Percentiles rank a stretch among this genome's conserved stretches.
Evolutionary conservation across 2,113 vertebrate genomes (phyloP).

Genomic region (Elephantulus edwardii): DNA sequence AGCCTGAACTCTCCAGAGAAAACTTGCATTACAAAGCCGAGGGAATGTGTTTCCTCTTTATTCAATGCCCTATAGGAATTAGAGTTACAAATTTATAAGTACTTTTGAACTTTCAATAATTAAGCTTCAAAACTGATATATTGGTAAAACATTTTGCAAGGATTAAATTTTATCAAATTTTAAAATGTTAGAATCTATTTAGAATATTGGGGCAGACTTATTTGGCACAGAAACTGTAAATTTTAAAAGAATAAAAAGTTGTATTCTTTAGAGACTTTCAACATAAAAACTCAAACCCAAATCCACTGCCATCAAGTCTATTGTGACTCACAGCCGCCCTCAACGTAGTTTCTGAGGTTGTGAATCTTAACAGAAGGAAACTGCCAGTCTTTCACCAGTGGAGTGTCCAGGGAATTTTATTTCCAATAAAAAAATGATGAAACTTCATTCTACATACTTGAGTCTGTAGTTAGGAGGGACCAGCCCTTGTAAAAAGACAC

Average conservation of each 20-base stretch:
- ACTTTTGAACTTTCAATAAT: constrained; percentile 47
- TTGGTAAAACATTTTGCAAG: not conserved
- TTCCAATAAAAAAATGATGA: too few species aligned
- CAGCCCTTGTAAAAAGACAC: too few species aligned
- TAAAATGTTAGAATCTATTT: not conserved
- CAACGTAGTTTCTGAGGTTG: too few species aligned
- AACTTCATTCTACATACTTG: too few species aligned
- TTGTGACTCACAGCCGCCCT: too few species aligned
- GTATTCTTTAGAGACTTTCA: not conserved
- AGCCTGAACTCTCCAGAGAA: not conserved
- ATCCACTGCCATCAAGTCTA: too few species aligned
- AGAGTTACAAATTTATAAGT: not conserved
- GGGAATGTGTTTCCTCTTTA: not conserved
- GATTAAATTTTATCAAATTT: not conserved
- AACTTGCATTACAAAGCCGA: not conserved
- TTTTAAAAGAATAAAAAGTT: not conserved
- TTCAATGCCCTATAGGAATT: not conserved
- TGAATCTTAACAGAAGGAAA: too few species aligned
- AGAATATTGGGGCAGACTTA: not conserved
- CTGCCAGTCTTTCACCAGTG: too few species aligned
- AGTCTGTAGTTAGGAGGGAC: too few species aligned
- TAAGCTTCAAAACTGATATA: constrained; percentile 9
- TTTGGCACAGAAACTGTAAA: constrained; percentile 13
- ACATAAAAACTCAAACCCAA: too few species aligned
- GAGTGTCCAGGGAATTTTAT: too few species aligned